These are phyloP conservation scores for Heliconius eleuchia DNA, from an alignment of 1,140 invertebrate genomes.

Conservation along the genomic window DNA sequence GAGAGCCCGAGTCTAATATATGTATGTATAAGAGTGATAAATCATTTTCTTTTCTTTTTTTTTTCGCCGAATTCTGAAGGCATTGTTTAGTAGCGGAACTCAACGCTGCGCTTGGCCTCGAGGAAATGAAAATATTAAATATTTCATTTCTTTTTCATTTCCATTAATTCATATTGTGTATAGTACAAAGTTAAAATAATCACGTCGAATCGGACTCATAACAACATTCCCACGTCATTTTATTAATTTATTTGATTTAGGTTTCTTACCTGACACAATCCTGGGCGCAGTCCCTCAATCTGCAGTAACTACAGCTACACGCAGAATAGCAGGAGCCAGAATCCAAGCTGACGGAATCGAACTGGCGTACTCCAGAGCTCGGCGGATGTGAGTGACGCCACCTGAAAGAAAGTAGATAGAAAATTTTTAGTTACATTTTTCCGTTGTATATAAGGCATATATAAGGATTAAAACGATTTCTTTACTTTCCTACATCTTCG, in stretches of 20 bases:
- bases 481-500: too few relatives aligned
- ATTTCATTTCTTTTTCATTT: neutral
- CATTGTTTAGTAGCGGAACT: neutral
- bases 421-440: neutral
- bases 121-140: neutral
- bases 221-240: too few relatives aligned
- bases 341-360: slow-evolving; percentile 69
- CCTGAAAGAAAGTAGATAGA: slow-evolving; percentile 50
- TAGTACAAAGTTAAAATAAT: too few relatives aligned
- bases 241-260: neutral
- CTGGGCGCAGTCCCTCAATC: slow-evolving; percentile 67
- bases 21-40: too few relatives aligned
- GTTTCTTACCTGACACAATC: slow-evolving; percentile 71
- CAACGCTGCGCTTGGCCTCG: neutral
- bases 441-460: neutral
- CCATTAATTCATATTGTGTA: too few relatives aligned
- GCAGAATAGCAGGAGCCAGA: slow-evolving; percentile 82
- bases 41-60: neutral
- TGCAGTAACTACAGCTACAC: slow-evolving; percentile 82
- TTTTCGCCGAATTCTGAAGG: neutral
- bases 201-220: too few relatives aligned
- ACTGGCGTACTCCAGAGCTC: slow-evolving; percentile 61
- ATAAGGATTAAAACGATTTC: too few relatives aligned
- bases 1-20: too few relatives aligned
- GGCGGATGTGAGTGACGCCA: slow-evolving; percentile 69